phyloP scores from a whole-genome alignment of 2,888 invertebrate genomes.

The Tipula vernalis region DNA sequence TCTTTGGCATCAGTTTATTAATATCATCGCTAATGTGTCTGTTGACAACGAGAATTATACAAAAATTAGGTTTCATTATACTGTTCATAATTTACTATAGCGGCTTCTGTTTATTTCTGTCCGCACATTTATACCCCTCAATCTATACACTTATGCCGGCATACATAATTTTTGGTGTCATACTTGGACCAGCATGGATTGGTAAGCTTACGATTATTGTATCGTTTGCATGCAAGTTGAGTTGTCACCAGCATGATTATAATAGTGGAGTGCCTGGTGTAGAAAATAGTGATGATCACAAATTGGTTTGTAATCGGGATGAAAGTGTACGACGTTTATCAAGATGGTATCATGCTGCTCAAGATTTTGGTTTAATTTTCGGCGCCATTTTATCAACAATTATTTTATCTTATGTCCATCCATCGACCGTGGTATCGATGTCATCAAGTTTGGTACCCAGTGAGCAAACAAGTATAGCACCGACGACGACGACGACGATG shows the following conservation, averaged over 20 bases:
- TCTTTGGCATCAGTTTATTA: constrained; percentile 48
- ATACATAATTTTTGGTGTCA: constrained; percentile 44
- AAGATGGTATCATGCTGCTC: constrained; percentile 41
- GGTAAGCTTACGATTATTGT: constrained; percentile 31
- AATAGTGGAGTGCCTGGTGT: constrained; percentile 19
- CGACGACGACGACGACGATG: neutral
- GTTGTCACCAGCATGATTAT: constrained; percentile 32
- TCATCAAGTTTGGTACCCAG: too few relatives aligned
- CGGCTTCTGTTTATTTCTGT: constrained; percentile 44
- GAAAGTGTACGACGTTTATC: constrained; percentile 39
- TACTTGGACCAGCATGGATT: constrained; percentile 36
- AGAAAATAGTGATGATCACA: constrained; percentile 30
- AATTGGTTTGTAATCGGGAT: constrained; percentile 33
- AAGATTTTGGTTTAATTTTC: constrained; percentile 43
- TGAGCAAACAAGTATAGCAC: neutral
- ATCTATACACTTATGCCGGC: constrained; percentile 41
- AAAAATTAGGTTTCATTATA: constrained; percentile 39
- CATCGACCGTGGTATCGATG: neutral
- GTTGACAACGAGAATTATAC: constrained; percentile 40
- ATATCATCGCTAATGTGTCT: constrained; percentile 45
- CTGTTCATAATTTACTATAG: constrained; percentile 39
- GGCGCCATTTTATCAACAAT: constrained; percentile 41
- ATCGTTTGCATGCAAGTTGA: constrained; percentile 29
- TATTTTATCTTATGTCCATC: constrained; percentile 27
- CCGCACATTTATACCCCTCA: constrained; percentile 45